Evolutionary conservation across 2,888 invertebrate genomes (phyloP).

Genomic region (Pocota personata): DNA sequence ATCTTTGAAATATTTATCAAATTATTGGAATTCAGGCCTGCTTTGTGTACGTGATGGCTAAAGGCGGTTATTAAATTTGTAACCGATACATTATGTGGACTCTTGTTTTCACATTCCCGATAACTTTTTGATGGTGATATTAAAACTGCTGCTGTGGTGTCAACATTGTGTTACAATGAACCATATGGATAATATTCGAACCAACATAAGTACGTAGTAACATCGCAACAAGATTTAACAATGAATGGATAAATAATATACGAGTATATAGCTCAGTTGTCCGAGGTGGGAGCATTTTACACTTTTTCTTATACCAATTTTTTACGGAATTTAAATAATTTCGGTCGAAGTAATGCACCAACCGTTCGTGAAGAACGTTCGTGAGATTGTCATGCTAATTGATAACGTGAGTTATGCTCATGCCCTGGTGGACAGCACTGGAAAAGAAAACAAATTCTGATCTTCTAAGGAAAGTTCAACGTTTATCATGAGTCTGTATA

Average conservation of each 20-base stretch:
- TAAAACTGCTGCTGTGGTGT: background rate
- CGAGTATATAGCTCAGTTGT: background rate
- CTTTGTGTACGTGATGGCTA: conserved; percentile 19
- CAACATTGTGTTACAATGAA: background rate
- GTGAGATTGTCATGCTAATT: too few species aligned
- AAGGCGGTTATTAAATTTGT: conserved; percentile 20
- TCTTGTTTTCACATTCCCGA: background rate
- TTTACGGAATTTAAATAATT: too few species aligned
- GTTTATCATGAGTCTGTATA: too few species aligned
- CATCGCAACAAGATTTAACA: background rate
- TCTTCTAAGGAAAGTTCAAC: too few species aligned
- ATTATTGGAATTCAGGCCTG: conserved; percentile 9
- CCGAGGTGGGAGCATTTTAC: too few species aligned
- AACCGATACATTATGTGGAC: conserved; percentile 5
- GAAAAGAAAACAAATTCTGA: too few species aligned
- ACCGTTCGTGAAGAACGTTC: too few species aligned
- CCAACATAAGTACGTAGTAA: background rate
- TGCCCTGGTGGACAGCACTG: too few species aligned
- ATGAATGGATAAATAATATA: background rate
- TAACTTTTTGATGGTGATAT: background rate
- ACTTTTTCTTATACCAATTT: too few species aligned
- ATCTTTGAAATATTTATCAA: conserved; percentile 17
- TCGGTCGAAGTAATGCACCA: too few species aligned
- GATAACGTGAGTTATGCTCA: too few species aligned
- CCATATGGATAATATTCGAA: background rate